These are phyloP conservation scores for Melanotaenia pygmaea DNA, from an alignment of 2,797 vertebrate genomes.

Conservation along the genomic window DNA sequence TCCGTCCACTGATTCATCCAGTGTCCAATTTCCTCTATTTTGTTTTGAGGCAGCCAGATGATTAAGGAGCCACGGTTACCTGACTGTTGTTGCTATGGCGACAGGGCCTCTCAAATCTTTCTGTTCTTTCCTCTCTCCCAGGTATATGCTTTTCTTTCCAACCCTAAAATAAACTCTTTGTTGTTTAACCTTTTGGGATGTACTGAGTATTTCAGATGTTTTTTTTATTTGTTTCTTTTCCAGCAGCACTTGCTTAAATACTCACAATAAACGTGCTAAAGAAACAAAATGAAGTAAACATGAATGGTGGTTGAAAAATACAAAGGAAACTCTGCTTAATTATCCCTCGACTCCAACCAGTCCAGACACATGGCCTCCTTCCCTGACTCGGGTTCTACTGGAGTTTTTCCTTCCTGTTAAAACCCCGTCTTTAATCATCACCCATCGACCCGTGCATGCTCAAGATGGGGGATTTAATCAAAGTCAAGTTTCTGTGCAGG, in stretches of 20 bases:
- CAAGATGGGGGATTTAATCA: no score
- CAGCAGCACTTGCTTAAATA: background rate
- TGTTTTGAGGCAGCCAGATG: slow-evolving; percentile 40
- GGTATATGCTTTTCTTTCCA: slow-evolving; percentile 1
- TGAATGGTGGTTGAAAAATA: background rate
- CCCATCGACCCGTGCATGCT: no score
- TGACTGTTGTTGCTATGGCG: slow-evolving; percentile 70
- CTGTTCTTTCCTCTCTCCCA: slow-evolving; percentile 1
- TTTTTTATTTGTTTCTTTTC: background rate
- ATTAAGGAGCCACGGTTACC: slow-evolving; percentile 58
- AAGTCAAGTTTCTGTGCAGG: no score
- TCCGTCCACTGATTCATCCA: slow-evolving; percentile 15
- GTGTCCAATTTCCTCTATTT: slow-evolving; percentile 50
- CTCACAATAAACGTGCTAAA: background rate
- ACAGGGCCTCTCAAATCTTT: slow-evolving; percentile 54
- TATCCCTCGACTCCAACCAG: no score
- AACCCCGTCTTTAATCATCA: no score
- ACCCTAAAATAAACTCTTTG: slow-evolving; percentile 41
- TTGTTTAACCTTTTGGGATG: slow-evolving; percentile 31
- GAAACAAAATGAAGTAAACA: background rate
- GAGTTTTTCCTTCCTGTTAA: no score
- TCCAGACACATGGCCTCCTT: no score
- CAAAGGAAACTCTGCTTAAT: no score
- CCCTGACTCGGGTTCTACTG: no score
- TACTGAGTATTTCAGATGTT: background rate